Percentiles rank a stretch among this genome's conserved stretches.
Conservation (phyloP, 2,113 vertebrate species). For the Aegypius monachus region DNA sequence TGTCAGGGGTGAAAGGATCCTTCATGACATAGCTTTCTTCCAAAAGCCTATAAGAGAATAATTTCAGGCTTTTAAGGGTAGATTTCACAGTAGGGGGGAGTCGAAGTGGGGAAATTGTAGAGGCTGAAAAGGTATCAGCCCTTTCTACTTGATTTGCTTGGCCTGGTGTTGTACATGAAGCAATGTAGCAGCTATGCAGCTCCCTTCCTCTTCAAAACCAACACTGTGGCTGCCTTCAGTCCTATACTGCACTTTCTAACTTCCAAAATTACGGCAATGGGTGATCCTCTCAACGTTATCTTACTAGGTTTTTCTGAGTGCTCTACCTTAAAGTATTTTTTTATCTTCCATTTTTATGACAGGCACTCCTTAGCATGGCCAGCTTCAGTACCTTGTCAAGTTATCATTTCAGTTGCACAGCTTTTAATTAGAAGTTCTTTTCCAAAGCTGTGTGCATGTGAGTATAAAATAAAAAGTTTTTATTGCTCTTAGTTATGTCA, state of each 20-base stretch:
- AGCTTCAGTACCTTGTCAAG: neutral
- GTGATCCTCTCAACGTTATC: neutral
- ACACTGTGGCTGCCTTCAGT: neutral
- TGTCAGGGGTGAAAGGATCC: slow-evolving; percentile 84
- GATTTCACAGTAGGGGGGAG: neutral
- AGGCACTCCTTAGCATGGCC: neutral
- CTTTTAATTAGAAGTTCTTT: neutral
- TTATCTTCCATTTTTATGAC: neutral
- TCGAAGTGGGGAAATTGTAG: neutral
- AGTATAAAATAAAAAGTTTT: neutral
- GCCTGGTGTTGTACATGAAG: neutral
- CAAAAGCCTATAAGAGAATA: slow-evolving; percentile 73
- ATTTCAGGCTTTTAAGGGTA: neutral
- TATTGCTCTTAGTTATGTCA: neutral
- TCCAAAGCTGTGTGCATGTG: neutral
- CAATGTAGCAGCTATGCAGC: neutral
- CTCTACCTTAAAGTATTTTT: neutral
- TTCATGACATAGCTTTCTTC: slow-evolving; percentile 86
- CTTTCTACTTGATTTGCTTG: neutral
- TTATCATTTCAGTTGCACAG: neutral
- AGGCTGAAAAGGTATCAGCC: neutral
- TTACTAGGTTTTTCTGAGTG: neutral
- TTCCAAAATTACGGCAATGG: neutral
- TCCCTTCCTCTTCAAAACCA: neutral
- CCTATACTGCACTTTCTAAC: neutral